Conservation (phyloP, 2,888 invertebrate species). For the Dorcus parallelipipedus region DNA sequence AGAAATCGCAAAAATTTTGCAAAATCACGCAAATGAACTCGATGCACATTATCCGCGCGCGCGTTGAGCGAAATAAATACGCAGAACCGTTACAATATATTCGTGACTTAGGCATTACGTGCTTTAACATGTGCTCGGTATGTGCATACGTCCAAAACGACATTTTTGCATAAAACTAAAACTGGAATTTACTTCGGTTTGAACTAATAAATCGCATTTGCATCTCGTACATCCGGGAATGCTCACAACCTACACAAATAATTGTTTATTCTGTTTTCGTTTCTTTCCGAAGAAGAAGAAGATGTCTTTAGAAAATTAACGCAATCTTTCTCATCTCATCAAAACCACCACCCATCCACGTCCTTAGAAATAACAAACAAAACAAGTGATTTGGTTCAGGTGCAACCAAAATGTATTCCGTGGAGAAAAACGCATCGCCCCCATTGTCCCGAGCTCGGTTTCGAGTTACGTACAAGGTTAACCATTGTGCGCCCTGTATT, state of each 20-base stretch:
- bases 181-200: too few relatives aligned
- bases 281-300: too few relatives aligned
- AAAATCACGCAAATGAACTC: background rate
- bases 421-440: conserved; percentile 26
- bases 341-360: conserved; percentile 1
- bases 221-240: too few relatives aligned
- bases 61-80: background rate
- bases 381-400: conserved; percentile 39
- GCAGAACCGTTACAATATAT: background rate
- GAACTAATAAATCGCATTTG: too few relatives aligned
- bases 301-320: background rate
- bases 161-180: too few relatives aligned
- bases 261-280: too few relatives aligned
- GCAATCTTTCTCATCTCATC: background rate
- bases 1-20: too few relatives aligned
- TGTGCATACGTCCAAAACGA: too few relatives aligned
- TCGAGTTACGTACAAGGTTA: conserved; percentile 43
- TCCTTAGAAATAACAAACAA: conserved; percentile 27
- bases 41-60: background rate
- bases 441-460: conserved; percentile 32
- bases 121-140: too few relatives aligned
- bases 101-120: background rate
- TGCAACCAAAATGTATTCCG: conserved; percentile 32
- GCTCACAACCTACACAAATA: too few relatives aligned
- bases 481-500: conserved; percentile 36